Conservation (phyloP, 2,888 invertebrate genomes). For the Heliconius ismenius region DNA sequence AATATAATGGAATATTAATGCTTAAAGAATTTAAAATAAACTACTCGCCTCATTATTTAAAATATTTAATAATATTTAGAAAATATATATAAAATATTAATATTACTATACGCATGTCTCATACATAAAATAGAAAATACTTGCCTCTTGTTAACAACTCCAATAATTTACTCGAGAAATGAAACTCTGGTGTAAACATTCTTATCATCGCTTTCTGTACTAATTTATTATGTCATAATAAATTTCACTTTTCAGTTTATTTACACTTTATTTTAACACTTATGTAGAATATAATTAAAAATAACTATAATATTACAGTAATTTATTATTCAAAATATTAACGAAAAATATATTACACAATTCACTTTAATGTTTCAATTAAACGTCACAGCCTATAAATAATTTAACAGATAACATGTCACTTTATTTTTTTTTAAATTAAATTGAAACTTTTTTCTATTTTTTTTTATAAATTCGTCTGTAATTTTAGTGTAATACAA, state of each 20-base stretch:
- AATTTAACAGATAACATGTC: constrained; percentile 2
- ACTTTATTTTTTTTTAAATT: neutral
- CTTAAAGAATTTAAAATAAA: too few species aligned
- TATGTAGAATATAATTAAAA: neutral
- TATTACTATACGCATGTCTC: neutral
- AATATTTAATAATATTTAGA: neutral
- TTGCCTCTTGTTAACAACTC: constrained; percentile 75
- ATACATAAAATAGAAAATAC: constrained; percentile 1
- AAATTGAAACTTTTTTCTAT: constrained; percentile 2
- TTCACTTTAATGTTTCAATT: neutral
- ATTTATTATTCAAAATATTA: neutral
- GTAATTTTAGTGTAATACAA: constrained; percentile 50
- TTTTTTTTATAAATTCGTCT: constrained; percentile 23
- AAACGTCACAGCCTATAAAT: neutral
- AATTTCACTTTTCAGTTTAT: constrained; percentile 38
- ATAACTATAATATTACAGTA: neutral
- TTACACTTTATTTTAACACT: constrained; percentile 6
- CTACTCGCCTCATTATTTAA: too few species aligned
- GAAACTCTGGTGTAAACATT: constrained; percentile 72
- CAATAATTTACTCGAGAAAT: constrained; percentile 74
- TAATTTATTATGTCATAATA: constrained; percentile 24
- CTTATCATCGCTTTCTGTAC: constrained; percentile 45
- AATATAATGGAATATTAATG: too few species aligned
- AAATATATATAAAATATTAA: neutral
- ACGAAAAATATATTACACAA: neutral